Evolutionary conservation across 2,888 invertebrate species (phyloP).

Genomic region (Polia nebulosa): DNA sequence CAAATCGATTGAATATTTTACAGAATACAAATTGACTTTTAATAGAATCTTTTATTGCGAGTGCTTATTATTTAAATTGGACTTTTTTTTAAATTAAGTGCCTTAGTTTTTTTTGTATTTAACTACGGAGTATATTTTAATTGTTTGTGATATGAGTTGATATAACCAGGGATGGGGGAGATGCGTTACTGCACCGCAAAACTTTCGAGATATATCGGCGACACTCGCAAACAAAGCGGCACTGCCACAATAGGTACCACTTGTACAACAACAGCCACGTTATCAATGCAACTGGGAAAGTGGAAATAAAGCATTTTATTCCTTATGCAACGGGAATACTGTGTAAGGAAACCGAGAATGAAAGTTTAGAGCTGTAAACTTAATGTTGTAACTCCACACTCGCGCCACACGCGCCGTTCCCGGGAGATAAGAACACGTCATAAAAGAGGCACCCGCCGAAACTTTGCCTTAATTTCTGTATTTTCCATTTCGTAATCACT

Average conservation of each 20-base stretch:
- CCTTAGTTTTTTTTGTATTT: not conserved
- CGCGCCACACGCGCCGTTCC: constrained; percentile 78
- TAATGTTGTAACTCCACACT: constrained; percentile 72
- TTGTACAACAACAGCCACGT: constrained; percentile 77
- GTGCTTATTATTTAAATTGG: constrained; percentile 37
- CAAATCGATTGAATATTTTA: constrained; percentile 47
- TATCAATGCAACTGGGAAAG: constrained; percentile 63
- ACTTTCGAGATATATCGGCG: constrained; percentile 89
- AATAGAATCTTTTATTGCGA: constrained; percentile 45
- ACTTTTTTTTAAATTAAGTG: constrained; percentile 3
- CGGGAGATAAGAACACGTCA: constrained; percentile 88
- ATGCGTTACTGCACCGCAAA: constrained; percentile 82
- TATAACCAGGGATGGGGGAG: constrained; percentile 70
- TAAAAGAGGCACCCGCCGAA: constrained; percentile 86
- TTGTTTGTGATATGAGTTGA: constrained; percentile 70
- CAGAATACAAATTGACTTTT: constrained; percentile 47
- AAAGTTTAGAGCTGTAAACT: constrained; percentile 71
- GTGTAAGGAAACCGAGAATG: constrained; percentile 56
- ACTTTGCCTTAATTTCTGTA: constrained; percentile 86
- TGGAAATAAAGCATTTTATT: constrained; percentile 63
- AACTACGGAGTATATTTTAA: constrained; percentile 57
- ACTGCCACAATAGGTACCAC: constrained; percentile 84
- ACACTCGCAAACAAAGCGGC: constrained; percentile 86
- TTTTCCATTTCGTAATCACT: constrained; percentile 81
- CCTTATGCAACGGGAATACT: constrained; percentile 72